Conservation (phyloP, 1,140 invertebrate species). For the Tenebrio molitor region DNA sequence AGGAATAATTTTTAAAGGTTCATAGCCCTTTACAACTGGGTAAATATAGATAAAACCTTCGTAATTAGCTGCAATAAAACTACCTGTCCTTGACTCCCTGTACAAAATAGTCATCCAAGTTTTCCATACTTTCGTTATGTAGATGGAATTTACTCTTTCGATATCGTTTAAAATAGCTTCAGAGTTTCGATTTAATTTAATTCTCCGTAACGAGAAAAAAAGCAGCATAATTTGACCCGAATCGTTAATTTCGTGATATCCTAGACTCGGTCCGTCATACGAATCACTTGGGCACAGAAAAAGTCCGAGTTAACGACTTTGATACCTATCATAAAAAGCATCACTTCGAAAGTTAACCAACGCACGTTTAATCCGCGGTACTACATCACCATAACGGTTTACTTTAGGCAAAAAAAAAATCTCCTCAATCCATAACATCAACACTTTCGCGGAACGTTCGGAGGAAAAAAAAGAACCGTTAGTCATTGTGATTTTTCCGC, state of each 20-base stretch:
- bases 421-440: background rate
- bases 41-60: slow-evolving; percentile 13
- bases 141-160: no score
- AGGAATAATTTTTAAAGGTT: no score
- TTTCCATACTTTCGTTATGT: background rate
- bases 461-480: background rate
- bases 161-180: no score
- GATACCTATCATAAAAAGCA: background rate
- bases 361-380: background rate
- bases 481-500: background rate
- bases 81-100: slow-evolving; percentile 3
- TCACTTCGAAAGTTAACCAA: background rate
- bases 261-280: no score
- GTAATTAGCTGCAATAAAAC: slow-evolving; percentile 25
- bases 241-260: no score
- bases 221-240: no score
- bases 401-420: background rate
- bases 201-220: no score
- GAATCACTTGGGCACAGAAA: no score
- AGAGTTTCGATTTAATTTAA: no score
- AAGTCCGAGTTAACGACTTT: background rate
- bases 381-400: background rate
- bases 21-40: no score
- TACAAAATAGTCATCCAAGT: background rate
- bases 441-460: background rate